These are phyloP conservation scores for Chromobotia macracanthus DNA, from an alignment of 2,797 vertebrate genomes.

Conservation along the genomic window DNA sequence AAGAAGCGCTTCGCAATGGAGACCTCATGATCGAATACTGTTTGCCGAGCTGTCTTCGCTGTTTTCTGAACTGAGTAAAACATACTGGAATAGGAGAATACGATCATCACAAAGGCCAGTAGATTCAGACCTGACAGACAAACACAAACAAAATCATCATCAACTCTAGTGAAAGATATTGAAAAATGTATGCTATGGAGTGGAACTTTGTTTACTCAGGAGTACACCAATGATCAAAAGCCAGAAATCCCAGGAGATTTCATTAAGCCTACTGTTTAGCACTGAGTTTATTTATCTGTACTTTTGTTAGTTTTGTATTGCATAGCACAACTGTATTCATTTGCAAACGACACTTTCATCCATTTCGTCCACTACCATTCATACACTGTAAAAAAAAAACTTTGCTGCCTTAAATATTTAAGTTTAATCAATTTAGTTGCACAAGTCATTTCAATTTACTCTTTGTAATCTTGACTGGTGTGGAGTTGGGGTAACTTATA, in stretches of 20 bases:
- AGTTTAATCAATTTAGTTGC: too few species aligned
- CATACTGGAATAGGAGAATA: constrained; percentile 70
- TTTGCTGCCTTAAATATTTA: too few species aligned
- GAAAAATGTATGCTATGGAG: background rate
- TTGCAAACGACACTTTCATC: too few species aligned
- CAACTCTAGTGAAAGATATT: background rate
- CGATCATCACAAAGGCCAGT: constrained; percentile 67
- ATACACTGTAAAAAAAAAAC: too few species aligned
- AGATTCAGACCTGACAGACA: constrained; percentile 69
- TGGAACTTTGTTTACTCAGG: background rate
- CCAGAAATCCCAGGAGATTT: background rate
- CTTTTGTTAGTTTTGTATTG: background rate
- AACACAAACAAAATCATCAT: constrained; percentile 7
- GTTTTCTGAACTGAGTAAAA: constrained; percentile 69
- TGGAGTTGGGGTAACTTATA: too few species aligned
- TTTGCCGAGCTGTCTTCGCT: constrained; percentile 43
- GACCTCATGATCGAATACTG: constrained; percentile 61
- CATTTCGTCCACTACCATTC: too few species aligned
- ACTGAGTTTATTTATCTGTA: background rate
- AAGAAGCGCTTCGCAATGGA: constrained; percentile 68
- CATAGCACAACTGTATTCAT: too few species aligned
- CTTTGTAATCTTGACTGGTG: too few species aligned
- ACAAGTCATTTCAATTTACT: too few species aligned
- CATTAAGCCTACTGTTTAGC: background rate
- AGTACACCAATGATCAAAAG: background rate